Evolutionary conservation across 2,888 invertebrate genomes (phyloP), one percentile per base, ranked within the genome.

Genomic region (Lithophane semibrunnea): DNA sequence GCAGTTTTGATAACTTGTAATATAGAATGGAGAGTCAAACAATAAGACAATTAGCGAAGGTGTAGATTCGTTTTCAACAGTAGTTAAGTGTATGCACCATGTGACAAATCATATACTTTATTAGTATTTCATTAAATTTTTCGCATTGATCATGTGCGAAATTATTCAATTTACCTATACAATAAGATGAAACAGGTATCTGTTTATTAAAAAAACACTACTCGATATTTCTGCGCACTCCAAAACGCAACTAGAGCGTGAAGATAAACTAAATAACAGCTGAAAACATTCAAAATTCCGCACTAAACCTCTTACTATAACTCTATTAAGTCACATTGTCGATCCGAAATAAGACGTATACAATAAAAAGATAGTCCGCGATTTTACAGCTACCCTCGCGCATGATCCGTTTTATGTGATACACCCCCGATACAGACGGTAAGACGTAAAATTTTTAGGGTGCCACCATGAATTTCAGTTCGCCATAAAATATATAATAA

Each of bases 361-460:
- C 89, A 91, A 91, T 91, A 91, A 91, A 90, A 91, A 75, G 83
- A 86, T 86, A 83, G 85, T 83, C 83, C 69, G 85, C 79, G 86
- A 81, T 90, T 92, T 89, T 88, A 90, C 88, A 81, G 86, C 87
- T 83, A 77, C 84, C 82, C 86, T 88, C 84, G 86, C 92, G 91
- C 90, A 87, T 90, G 91, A 91, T 88, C 88, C 87, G 87, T 88
- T 93, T 92, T 92, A 93, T 90, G 89, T 84, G 88, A 90, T 88
- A 88, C 87, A 87, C 82, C 88, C 86, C 86, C 86, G 90, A 92
- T 91, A 91, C 90, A 90, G 88, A 73, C 90, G 85, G 86, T 86
- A 88, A 71, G 84, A 86, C 91, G 88, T 95, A 94, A 94, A 94
- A 92, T 73, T 93, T 95, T 94, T 93, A 94, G 93, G 91, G 74